phyloP scores from a whole-genome alignment of 1,140 invertebrate genomes.

The Pseudachorutes palmiensis region DNA sequence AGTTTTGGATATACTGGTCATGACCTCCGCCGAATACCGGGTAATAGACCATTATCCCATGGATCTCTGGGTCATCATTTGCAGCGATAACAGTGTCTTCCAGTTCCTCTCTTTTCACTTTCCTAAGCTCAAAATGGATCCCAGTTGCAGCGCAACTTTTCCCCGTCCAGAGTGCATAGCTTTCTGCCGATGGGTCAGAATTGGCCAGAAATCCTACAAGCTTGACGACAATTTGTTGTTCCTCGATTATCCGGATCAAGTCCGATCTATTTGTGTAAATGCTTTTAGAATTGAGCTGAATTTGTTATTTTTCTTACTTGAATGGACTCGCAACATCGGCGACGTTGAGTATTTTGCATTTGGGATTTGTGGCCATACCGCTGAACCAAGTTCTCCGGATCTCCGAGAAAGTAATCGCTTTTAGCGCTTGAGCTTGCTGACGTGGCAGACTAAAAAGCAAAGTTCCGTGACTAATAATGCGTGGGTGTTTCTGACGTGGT shows the following conservation, averaged over 20 bases:
- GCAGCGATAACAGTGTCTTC: slow-evolving; percentile 29
- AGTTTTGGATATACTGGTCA: slow-evolving; percentile 36
- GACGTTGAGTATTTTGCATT: slow-evolving; percentile 6
- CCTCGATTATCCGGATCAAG: slow-evolving; percentile 12
- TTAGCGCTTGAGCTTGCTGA: too few relatives aligned
- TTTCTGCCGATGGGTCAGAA: slow-evolving; percentile 26
- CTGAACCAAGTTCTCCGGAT: too few relatives aligned
- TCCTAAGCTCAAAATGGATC: slow-evolving; percentile 25
- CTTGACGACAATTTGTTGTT: slow-evolving; percentile 24
- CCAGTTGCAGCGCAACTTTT: slow-evolving; percentile 26
- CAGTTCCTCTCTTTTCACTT: slow-evolving; percentile 26
- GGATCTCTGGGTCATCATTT: slow-evolving; percentile 26
- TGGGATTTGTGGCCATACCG: not conserved
- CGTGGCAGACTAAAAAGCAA: too few relatives aligned
- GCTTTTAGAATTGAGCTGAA: not conserved
- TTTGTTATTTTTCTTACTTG: slow-evolving; percentile 19
- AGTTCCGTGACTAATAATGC: too few relatives aligned
- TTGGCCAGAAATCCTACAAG: slow-evolving; percentile 32
- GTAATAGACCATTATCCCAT: slow-evolving; percentile 31
- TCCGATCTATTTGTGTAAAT: slow-evolving; percentile 19
- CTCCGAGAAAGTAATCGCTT: too few relatives aligned
- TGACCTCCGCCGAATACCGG: slow-evolving; percentile 29
- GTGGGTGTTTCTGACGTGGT: too few relatives aligned
- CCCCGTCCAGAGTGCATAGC: slow-evolving; percentile 22
- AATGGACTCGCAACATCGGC: slow-evolving; percentile 19